phyloP scores from a whole-genome alignment of 2,797 vertebrate species.

The Crax fasciolata region DNA sequence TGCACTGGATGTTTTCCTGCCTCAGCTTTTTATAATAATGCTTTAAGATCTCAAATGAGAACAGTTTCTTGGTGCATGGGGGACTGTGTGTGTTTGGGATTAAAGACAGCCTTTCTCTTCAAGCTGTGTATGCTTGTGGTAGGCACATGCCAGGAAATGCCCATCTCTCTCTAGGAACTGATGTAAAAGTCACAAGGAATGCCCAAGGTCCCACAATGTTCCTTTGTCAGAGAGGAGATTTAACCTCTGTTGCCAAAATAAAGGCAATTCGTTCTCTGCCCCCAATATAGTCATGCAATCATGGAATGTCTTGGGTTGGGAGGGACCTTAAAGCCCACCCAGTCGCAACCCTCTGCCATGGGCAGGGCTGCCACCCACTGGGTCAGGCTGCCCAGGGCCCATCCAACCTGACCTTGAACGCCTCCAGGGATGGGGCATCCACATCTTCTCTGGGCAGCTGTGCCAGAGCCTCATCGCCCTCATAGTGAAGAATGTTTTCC shows the following conservation, averaged over 20 bases:
- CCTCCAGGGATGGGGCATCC: background rate
- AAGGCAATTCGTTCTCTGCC: background rate
- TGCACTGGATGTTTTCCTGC: background rate
- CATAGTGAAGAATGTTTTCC: background rate
- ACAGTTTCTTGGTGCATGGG: background rate
- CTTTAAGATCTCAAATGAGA: background rate
- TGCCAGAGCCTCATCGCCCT: background rate
- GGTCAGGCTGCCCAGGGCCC: background rate
- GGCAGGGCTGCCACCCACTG: background rate
- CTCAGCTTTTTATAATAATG: background rate
- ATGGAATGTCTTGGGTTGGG: background rate
- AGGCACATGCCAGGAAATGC: background rate
- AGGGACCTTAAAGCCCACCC: background rate
- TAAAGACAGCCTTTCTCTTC: background rate
- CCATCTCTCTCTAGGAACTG: background rate
- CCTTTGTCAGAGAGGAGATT: background rate
- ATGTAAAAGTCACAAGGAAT: background rate
- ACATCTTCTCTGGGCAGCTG: background rate
- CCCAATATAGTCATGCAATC: background rate
- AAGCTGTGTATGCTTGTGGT: background rate
- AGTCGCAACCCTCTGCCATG: background rate
- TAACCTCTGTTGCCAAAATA: background rate
- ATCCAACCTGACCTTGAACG: background rate
- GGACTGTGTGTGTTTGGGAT: background rate
- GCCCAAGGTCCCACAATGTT: background rate